Conservation (phyloP, 1,140 invertebrate genomes). For the Drosophila auraria region DNA sequence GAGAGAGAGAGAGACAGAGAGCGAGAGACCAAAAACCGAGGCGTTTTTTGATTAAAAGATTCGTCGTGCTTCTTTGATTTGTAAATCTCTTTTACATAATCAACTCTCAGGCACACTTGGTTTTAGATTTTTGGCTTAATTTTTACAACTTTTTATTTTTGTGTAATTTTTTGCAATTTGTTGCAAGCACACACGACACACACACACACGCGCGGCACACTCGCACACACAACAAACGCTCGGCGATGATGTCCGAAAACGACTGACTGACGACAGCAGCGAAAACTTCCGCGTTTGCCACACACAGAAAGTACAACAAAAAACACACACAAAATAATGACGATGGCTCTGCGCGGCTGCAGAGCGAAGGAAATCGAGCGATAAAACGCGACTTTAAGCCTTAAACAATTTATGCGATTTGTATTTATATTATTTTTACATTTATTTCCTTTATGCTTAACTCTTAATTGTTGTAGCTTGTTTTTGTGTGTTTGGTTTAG, state of each 20-base stretch:
- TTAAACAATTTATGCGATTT: constrained; percentile 11
- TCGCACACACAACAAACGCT: constrained; percentile 40
- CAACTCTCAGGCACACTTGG: constrained; percentile 22
- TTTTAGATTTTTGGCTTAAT: constrained; percentile 28
- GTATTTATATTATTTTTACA: constrained; percentile 11
- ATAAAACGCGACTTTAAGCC: constrained; percentile 17
- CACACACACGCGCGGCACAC: constrained; percentile 11
- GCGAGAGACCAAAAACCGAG: constrained; percentile 35
- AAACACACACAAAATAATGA: constrained; percentile 16
- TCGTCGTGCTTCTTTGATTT: constrained; percentile 29
- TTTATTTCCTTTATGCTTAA: constrained; percentile 17
- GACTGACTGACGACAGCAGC: constrained; percentile 52
- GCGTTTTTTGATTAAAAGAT: constrained; percentile 51
- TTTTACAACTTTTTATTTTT: constrained; percentile 23
- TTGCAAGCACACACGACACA: constrained; percentile 26
- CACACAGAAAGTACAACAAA: constrained; percentile 20
- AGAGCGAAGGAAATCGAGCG: constrained; percentile 22
- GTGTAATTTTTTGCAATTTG: constrained; percentile 3
- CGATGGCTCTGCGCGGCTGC: constrained; percentile 19
- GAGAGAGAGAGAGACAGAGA: constrained; percentile 26
- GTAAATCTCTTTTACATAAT: constrained; percentile 43
- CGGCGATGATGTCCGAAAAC: constrained; percentile 46
- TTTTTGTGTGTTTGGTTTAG: constrained; percentile 77
- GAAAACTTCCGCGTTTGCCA: constrained; percentile 55
- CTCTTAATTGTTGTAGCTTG: constrained; percentile 35